phyloP scores from a whole-genome alignment of 1,140 invertebrate species.

The Heliconius himera region DNA sequence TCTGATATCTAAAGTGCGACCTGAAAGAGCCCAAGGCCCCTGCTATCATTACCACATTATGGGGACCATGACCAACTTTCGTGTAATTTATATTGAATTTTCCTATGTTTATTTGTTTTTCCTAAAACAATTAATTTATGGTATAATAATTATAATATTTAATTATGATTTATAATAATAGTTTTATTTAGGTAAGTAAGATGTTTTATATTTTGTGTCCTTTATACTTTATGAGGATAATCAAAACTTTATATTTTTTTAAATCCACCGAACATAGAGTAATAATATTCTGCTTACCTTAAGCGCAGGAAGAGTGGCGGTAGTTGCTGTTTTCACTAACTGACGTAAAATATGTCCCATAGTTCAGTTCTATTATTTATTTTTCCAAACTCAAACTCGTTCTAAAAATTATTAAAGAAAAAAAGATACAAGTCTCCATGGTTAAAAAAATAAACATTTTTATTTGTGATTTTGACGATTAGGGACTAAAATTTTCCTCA shows the following conservation, averaged over 20 bases:
- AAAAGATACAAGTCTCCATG: too few species aligned
- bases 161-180: too few species aligned
- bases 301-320: background rate
- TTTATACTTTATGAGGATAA: too few species aligned
- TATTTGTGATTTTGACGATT: too few species aligned
- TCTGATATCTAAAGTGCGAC: slow-evolving; percentile 68
- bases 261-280: too few species aligned
- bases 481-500: too few species aligned
- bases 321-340: background rate
- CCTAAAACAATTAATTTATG: slow-evolving; percentile 40
- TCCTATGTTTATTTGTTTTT: slow-evolving; percentile 81
- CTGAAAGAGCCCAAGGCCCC: slow-evolving; percentile 89
- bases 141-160: too few species aligned
- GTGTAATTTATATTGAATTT: slow-evolving; percentile 86
- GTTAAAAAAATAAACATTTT: too few species aligned
- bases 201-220: too few species aligned
- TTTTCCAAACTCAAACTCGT: background rate
- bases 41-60: slow-evolving; percentile 87
- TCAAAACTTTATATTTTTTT: too few species aligned
- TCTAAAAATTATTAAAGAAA: background rate
- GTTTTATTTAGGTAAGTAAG: too few species aligned
- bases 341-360: background rate
- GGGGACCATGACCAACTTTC: slow-evolving; percentile 85
- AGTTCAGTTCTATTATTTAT: background rate
- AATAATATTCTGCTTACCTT: background rate